Base-by-base conservation (phyloP, 2,888 invertebrate species). In the Hydroisotoma schaefferi region DNA sequence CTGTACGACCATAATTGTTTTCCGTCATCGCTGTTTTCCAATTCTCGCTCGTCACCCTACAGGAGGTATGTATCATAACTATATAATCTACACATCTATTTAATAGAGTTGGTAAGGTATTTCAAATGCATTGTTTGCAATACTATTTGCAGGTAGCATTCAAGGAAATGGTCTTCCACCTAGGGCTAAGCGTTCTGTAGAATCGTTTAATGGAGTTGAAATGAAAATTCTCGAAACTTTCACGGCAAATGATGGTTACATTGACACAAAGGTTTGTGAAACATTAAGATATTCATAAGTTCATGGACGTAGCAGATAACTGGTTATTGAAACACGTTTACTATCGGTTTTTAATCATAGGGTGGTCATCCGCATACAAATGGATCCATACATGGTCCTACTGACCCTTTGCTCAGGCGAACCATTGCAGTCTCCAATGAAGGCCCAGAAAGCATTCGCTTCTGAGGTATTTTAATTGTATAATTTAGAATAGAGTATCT, bases 261-360 rank as follows among this genome's bases (percentile, higher is more conserved):
- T 65, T 20, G 70, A 70, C 49, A 70, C 70, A n/a, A 70, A 70
- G n/a, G n/a, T n/a, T n/a, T n/a, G n/a, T n/a, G n/a, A 61, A 67
- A 65, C n/a, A n/a, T n/a, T n/a, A n/a, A n/a, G n/a, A n/a, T n/a
- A n/a, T n/a, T n/a, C n/a, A n/a, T n/a, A n/a, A n/a, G n/a, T n/a
- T n/a, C n/a, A n/a, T 22, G 26, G 27, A 40, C 25, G 25, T 20
- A 27, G 22, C 26, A n/a, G 25, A 51, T 49, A n/a, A 23, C n/a
- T 15, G 38, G 44, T 25, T 23, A 33, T 10, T 25, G 40, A 38
- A 38, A 20, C 12, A 38, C 44, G 52, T 49, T 54, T 44, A 26
- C 20, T 67, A n/a, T n/a, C n/a, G n/a, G n/a, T n/a, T n/a, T n/a
- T n/a, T n/a, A n/a, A n/a, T n/a, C n/a, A n/a, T n/a, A n/a, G 67